Conservation (phyloP, 2,888 invertebrate species). For the Eugnorisma glareosa region DNA sequence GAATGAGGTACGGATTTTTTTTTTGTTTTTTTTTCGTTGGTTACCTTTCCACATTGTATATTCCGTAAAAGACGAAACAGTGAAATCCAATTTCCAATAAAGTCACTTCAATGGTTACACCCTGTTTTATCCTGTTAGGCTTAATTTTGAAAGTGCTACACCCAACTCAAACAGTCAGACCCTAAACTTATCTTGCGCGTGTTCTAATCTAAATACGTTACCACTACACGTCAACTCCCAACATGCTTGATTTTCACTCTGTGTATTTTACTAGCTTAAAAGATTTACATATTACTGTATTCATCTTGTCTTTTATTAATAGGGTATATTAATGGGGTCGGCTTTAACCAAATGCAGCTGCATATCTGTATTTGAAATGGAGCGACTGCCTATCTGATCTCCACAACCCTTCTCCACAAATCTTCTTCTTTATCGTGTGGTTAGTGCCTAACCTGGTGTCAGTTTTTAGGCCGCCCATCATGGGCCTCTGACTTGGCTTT, state of each 20-base stretch:
- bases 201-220: conserved; percentile 37
- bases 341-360: neutral
- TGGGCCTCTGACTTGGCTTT: no score
- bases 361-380: neutral
- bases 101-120: conserved; percentile 11
- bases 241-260: conserved; percentile 7
- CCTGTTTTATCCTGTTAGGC: conserved; percentile 2
- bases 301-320: neutral
- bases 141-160: conserved; percentile 27
- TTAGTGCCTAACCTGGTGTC: no score
- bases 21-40: no score
- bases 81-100: conserved; percentile 13
- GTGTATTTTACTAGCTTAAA: neutral
- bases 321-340: neutral
- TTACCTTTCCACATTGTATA: no score
- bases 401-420: no score
- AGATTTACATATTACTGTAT: neutral
- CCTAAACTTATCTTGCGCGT: conserved; percentile 35
- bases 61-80: neutral
- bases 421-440: no score
- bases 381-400: neutral
- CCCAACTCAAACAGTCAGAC: conserved; percentile 32
- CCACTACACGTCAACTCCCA: conserved; percentile 2
- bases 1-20: no score
- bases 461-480: no score